Conservation (phyloP, 1,140 invertebrate genomes). For the Bombus impatiens region DNA sequence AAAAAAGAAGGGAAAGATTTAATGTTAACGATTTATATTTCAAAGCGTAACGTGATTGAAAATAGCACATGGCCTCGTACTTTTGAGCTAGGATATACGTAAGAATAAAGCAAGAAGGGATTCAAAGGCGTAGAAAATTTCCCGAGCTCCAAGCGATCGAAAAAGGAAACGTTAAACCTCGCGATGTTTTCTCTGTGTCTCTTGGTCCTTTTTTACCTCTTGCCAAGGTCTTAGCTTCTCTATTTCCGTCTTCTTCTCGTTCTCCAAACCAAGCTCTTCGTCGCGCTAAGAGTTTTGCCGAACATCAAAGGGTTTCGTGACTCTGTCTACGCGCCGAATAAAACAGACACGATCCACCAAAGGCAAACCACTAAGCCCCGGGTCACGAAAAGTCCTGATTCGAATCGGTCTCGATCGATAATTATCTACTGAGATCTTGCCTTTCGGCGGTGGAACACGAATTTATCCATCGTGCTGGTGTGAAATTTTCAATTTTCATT, state of each 20-base stretch:
- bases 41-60: not conserved
- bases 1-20: not conserved
- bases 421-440: constrained; percentile 44
- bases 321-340: constrained; percentile 48
- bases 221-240: not conserved
- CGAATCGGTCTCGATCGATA: constrained; percentile 57
- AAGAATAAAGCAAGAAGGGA: constrained; percentile 1
- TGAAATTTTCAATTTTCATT: no score
- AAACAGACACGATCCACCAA: constrained; percentile 61
- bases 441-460: constrained; percentile 16
- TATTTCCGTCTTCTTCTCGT: not conserved
- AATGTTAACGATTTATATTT: not conserved
- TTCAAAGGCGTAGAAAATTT: constrained; percentile 69
- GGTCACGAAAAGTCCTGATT: constrained; percentile 50
- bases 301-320: constrained; percentile 71
- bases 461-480: not conserved
- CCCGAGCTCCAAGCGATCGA: constrained; percentile 64
- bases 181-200: constrained; percentile 26
- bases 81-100: not conserved
- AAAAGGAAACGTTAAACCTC: constrained; percentile 48
- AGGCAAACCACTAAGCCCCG: constrained; percentile 60
- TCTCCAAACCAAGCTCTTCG: constrained; percentile 7
- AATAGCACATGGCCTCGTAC: not conserved
- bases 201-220: not conserved
- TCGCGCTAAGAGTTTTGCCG: constrained; percentile 71